Conservation (phyloP, 2,888 invertebrate species). For the Morpho helenor region DNA sequence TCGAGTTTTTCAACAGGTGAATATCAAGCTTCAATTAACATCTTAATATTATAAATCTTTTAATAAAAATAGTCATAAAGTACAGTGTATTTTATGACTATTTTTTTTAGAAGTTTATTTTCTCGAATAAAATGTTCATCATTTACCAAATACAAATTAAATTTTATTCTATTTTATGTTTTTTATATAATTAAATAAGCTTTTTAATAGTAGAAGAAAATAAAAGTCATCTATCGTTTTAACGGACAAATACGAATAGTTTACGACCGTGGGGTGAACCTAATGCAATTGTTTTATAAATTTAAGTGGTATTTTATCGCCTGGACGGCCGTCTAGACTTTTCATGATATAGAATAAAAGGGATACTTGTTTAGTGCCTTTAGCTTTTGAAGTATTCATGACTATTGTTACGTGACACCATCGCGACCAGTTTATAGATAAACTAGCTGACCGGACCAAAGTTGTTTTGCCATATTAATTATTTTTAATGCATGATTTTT, state of each 20-base stretch:
- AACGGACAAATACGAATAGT: constrained; percentile 19
- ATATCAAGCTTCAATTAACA: too few relatives aligned
- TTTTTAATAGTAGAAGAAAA: constrained; percentile 3
- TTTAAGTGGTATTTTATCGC: constrained; percentile 43
- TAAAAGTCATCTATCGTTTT: constrained; percentile 13
- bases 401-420: constrained; percentile 10
- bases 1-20: too few relatives aligned
- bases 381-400: constrained; percentile 12
- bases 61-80: too few relatives aligned
- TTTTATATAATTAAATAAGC: not conserved
- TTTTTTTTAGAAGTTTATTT: too few relatives aligned
- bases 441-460: too few relatives aligned
- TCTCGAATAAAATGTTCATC: too few relatives aligned
- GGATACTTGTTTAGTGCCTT: constrained; percentile 7
- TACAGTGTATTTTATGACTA: too few relatives aligned
- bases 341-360: constrained; percentile 37
- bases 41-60: too few relatives aligned
- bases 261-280: constrained; percentile 15
- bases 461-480: too few relatives aligned
- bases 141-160: too few relatives aligned
- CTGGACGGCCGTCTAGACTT: constrained; percentile 42
- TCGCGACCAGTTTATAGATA: constrained; percentile 7
- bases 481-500: too few relatives aligned
- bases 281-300: constrained; percentile 51
- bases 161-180: too few relatives aligned